Evolutionary conservation across 2,113 vertebrate genomes (phyloP).

Genomic region (Alethe diademata): DNA sequence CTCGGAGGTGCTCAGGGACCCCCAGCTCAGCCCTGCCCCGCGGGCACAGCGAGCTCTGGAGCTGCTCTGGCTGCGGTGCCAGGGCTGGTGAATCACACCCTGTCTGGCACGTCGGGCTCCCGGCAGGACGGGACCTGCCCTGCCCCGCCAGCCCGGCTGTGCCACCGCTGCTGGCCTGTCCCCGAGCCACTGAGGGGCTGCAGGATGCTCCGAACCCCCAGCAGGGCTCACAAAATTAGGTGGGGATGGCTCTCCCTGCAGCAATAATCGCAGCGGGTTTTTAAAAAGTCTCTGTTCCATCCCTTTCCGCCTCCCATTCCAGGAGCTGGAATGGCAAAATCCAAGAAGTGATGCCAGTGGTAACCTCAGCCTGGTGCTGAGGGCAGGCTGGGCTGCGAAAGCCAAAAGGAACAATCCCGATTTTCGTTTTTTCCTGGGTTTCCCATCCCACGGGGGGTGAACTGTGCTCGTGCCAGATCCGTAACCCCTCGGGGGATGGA

Average conservation of each 20-base stretch:
- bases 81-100: neutral
- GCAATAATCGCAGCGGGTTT: fast-evolving
- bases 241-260: neutral
- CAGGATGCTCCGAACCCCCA: neutral
- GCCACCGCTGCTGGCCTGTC: neutral
- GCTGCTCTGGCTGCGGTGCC: neutral
- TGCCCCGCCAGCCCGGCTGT: neutral
- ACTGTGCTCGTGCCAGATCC: neutral
- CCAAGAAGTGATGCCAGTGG: neutral
- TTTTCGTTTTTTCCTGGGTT: neutral
- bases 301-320: neutral
- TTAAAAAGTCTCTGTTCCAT: fast-evolving
- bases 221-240: fast-evolving
- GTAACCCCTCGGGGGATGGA: neutral
- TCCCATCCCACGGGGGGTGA: neutral
- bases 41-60: neutral
- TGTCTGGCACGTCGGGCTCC: neutral
- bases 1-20: neutral
- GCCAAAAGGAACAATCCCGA: fast-evolving
- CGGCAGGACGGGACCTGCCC: constrained; percentile 24
- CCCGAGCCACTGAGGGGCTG: neutral
- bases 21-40: neutral
- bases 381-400: neutral
- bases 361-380: neutral
- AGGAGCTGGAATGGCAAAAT: neutral